These are phyloP conservation scores for Indicator maculatus DNA, from an alignment of 2,113 vertebrate species.

Conservation along the genomic window DNA sequence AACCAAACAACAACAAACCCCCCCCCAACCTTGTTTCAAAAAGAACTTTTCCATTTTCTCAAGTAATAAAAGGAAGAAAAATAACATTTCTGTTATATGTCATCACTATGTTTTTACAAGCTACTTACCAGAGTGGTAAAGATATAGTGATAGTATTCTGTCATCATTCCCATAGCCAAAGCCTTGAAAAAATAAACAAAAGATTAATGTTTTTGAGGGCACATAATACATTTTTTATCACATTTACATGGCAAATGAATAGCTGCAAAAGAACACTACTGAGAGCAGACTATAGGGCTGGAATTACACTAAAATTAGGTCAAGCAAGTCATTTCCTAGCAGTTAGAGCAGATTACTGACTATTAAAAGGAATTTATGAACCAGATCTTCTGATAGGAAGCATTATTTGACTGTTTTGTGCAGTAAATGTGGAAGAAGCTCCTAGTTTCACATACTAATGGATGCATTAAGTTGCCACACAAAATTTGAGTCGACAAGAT, in stretches of 20 bases:
- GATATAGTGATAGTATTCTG: slow-evolving; percentile 99
- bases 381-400: slow-evolving; percentile 62
- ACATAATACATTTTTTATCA: slow-evolving; percentile 38
- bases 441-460: slow-evolving; percentile 61
- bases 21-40: background rate
- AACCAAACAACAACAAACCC: background rate
- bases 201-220: slow-evolving; percentile 59
- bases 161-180: slow-evolving; percentile 99
- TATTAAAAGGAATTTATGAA: slow-evolving; percentile 73
- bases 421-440: slow-evolving; percentile 40
- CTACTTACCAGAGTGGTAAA: slow-evolving; percentile 98
- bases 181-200: slow-evolving; percentile 81
- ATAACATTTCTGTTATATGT: background rate
- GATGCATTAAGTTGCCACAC: slow-evolving; percentile 38
- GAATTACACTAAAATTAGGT: slow-evolving; percentile 54
- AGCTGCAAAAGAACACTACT: background rate
- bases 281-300: slow-evolving; percentile 14
- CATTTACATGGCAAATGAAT: slow-evolving; percentile 28
- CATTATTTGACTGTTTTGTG: slow-evolving; percentile 58
- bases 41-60: background rate
- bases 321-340: slow-evolving; percentile 63
- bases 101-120: background rate
- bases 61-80: slow-evolving; percentile 24
- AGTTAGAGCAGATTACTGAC: slow-evolving; percentile 65
- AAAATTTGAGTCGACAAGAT: slow-evolving; percentile 24